Base-by-base conservation (phyloP, 2,888 invertebrate genomes). In the Gonocerus acuteangulatus region DNA sequence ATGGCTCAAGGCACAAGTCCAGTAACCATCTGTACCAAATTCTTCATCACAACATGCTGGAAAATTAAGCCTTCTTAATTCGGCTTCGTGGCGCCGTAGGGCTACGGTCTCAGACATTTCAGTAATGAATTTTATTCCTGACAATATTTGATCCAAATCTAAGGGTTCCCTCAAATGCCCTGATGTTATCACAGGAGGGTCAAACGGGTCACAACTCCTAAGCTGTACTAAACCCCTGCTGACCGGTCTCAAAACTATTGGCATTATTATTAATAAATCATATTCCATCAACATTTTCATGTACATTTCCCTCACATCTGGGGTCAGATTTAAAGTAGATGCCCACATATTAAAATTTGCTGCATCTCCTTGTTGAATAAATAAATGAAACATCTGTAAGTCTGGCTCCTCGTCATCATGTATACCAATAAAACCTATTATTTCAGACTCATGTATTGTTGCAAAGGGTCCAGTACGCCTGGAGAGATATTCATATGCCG, bases 1-100 rank as follows among this genome's bases (percentile, higher is more conserved):
- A 21, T 67, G 62, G 44, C 64, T 63, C 49, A 68, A 22, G 18
- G 63, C 39, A 27, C 68, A 68, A 2, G 49, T 47, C 68, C 68
- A 68, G 57, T 66, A 65, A 1, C 61, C 61, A 19, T 65, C 65
- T 19, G 65, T 63, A 27, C 59, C 60, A 56, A 59, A 65, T 36
- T 42, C 52, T 59, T 63, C 63, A n/a, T 65, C 63, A 22, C 57
- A 63, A 19, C 65, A 65, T 2, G 58, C 62, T 22, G 63, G 48
- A 19, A 57, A 63, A n/a, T 62, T 56, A 2, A 65, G 39, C 32
- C 57, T 48, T 15, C 52, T 56, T 22, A 63, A 34, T 42, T 65
- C 65, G 1, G 60, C 61, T 34, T 63, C 60, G 42, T 59, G 60
- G n/a, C 51, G 23, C 18, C 52, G 45, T 48, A 65, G 47, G 44